Percentiles rank a stretch among this genome's conserved stretches.
Conservation (phyloP, 2,113 vertebrate genomes). For the Dicrurus megarhynchus region DNA sequence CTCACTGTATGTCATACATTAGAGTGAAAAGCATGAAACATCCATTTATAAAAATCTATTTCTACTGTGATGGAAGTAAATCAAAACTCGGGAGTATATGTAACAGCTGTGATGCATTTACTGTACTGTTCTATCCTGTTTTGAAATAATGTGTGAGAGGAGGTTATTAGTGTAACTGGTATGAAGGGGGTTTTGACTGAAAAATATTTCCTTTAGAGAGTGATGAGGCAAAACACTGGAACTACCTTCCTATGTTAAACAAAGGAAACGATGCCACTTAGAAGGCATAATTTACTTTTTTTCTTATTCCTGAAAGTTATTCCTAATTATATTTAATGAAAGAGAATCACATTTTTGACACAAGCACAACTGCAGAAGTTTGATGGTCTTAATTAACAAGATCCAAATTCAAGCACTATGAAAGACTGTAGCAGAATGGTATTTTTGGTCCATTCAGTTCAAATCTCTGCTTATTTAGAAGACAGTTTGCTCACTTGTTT, state of each 20-base stretch:
- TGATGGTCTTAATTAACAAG: background rate
- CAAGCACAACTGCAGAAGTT: background rate
- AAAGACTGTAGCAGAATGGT: slow-evolving; percentile 1
- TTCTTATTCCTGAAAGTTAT: background rate
- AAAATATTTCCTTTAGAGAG: background rate
- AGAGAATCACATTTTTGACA: background rate
- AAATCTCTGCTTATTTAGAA: slow-evolving; percentile 57
- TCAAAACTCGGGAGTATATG: background rate
- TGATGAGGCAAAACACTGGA: background rate
- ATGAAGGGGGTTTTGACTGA: background rate
- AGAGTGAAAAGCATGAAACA: background rate
- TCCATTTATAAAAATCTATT: background rate
- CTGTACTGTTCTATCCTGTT: background rate
- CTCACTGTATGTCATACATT: background rate
- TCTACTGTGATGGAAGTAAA: background rate
- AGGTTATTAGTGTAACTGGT: background rate
- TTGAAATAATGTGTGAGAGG: background rate
- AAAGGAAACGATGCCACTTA: background rate
- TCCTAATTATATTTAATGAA: background rate
- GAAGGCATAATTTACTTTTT: background rate
- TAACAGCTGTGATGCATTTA: background rate
- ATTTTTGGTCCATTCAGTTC: slow-evolving; percentile 22
- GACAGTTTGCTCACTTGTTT: slow-evolving; percentile 2
- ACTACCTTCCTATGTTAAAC: background rate
- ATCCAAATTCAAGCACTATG: slow-evolving; percentile 7